phyloP scores from a whole-genome alignment of 2,888 invertebrate species.

The Heliconius cydno region DNA sequence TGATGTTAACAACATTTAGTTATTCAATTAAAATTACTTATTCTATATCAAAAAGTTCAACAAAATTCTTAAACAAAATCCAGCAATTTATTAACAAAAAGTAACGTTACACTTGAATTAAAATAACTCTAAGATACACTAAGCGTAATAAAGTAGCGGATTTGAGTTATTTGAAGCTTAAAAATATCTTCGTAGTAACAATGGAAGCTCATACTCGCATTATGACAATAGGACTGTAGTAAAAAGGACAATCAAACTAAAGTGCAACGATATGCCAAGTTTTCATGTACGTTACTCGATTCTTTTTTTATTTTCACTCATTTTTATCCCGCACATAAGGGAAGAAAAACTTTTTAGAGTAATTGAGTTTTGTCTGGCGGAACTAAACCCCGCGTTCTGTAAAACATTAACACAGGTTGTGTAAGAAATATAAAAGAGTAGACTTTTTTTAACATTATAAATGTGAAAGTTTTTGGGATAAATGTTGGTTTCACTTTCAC shows the following conservation, averaged over 20 bases:
- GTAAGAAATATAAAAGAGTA: no score
- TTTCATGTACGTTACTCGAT: background rate
- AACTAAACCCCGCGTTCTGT: background rate
- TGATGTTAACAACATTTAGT: background rate
- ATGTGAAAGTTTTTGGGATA: no score
- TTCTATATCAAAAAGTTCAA: background rate
- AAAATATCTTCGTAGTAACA: constrained; percentile 6
- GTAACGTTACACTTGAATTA: constrained; percentile 11
- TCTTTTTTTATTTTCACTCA: background rate
- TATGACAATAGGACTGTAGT: constrained; percentile 11
- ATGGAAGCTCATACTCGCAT: constrained; percentile 1
- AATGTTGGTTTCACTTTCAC: no score
- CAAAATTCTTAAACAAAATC: background rate
- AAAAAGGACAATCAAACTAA: constrained; percentile 21
- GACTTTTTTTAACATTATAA: no score
- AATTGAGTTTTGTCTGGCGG: background rate
- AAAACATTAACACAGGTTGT: no score
- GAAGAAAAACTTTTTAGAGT: no score
- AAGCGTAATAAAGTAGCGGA: constrained; percentile 4
- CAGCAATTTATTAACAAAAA: background rate
- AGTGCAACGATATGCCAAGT: constrained; percentile 1
- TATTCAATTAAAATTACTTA: background rate
- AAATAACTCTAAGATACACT: background rate
- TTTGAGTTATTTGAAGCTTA: constrained; percentile 11
- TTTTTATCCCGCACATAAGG: background rate